These are phyloP conservation scores for Lasioglossum malachurum DNA, from an alignment of 2,888 invertebrate species.

Conservation along the genomic window DNA sequence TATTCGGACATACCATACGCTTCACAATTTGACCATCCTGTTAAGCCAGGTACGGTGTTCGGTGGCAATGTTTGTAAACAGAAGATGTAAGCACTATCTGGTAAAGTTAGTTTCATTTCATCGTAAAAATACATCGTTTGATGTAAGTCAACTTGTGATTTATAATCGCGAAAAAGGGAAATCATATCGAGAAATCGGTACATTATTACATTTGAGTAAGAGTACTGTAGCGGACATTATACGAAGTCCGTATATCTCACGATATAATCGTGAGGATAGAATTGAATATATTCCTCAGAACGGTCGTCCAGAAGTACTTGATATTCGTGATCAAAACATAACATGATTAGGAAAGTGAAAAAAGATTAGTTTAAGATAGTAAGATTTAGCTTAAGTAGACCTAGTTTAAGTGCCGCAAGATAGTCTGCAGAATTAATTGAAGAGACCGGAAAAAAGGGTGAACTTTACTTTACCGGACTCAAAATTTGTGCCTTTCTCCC, in stretches of 20 bases:
- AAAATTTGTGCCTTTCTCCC: no score
- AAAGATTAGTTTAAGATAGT: no score
- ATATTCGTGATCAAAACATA: no score
- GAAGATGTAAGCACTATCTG: no score
- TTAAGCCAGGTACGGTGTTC: no score
- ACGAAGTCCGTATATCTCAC: no score
- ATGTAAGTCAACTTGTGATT: background rate
- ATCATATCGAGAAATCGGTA: background rate
- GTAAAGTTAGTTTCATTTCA: background rate
- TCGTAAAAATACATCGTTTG: background rate
- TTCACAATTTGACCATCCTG: no score
- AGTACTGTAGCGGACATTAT: no score
- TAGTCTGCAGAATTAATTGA: background rate
- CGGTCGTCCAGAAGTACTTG: background rate
- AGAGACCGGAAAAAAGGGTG: background rate
- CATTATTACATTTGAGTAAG: background rate
- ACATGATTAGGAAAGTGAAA: background rate
- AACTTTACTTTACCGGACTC: no score
- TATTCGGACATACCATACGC: no score
- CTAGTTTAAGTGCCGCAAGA: background rate
- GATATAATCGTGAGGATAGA: conserved; percentile 1
- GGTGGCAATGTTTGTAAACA: no score
- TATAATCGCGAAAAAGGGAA: background rate
- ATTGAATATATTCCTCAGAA: conserved; percentile 9
- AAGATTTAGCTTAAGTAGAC: no score